Evolutionary conservation across 1,140 invertebrate species (phyloP).

Genomic region (Chelonus insularis): DNA sequence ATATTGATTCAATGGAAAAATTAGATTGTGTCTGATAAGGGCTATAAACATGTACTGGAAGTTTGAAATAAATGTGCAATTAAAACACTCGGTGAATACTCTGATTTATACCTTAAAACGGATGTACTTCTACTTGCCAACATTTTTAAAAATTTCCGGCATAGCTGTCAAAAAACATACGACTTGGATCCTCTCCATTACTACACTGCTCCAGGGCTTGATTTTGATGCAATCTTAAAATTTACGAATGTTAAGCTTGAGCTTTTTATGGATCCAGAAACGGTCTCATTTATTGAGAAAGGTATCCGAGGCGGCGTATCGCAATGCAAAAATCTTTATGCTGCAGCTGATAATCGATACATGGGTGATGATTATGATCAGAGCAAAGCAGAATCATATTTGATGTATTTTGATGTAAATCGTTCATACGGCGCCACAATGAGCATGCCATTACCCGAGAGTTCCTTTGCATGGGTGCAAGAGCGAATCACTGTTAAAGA

Average conservation of each 20-base stretch:
- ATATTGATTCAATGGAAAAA: slow-evolving; percentile 35
- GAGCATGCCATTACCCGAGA: no score
- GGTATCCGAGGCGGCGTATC: no score
- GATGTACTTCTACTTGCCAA: slow-evolving; percentile 44
- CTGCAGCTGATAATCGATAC: slow-evolving; percentile 57
- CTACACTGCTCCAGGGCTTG: slow-evolving; percentile 48
- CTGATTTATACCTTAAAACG: no score
- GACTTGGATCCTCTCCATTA: no score
- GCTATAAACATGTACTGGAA: neutral
- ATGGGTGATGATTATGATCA: slow-evolving; percentile 50
- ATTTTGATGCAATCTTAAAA: slow-evolving; percentile 45
- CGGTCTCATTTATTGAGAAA: no score
- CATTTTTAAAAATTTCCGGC: slow-evolving; percentile 59
- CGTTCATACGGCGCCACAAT: slow-evolving; percentile 66
- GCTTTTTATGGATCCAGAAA: no score
- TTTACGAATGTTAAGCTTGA: slow-evolving; percentile 46
- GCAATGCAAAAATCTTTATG: slow-evolving; percentile 48
- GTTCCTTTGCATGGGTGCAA: no score
- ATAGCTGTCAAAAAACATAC: no score
- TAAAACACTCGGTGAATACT: slow-evolving; percentile 25
- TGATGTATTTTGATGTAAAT: slow-evolving; percentile 62
- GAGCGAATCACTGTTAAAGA: no score
- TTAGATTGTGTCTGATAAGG: slow-evolving; percentile 31
- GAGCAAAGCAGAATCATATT: slow-evolving; percentile 40
- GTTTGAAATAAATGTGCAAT: slow-evolving; percentile 7